Base-by-base conservation (phyloP, 2,113 vertebrate genomes). In the Melierax canorus region DNA sequence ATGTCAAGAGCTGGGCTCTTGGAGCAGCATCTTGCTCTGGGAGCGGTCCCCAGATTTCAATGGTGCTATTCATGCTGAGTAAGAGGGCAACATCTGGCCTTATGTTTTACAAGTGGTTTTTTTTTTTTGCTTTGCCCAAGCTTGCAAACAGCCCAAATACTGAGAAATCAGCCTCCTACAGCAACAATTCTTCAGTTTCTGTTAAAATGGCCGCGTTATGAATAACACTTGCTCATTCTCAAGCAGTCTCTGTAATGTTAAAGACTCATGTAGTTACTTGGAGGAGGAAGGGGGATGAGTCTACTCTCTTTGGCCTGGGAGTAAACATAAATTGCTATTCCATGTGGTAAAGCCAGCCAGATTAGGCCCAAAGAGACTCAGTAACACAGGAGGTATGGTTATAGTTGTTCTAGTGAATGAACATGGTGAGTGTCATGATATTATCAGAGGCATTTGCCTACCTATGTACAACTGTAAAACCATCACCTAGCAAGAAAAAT, bases 351-450 rank as follows among this genome's bases (percentile, higher is more conserved):
- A 96, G 27, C 5, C 30, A 53, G 51, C 5, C 53, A 63, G 36
- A 27, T 4, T 2, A 5, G 24, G 22, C 41, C 50, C 45, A 23
- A 39, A 84, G 68, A 60, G 16, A 45, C 32, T 38, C 27, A 24
- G 16, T 48, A 74, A 88, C 18, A n/a, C 36, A 36, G 34, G 30
- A 59, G 38, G 50, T 43, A 43, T 2, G 1, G 13, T 38, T 86
- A 24, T 62, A 69, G 26, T 19, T 63, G 43, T 45, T 32, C 14
- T 43, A 36, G 46, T 66, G 30, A 75, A 69, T 30, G 38, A 30
- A 69, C 15, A 8, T 6, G 4, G 13, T 51, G 21, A 7, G 9
- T 69, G 12, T 56, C 5, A 4, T 0, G 0, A 38, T 19, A 27
- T 38, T 21, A 59, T 56, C 45, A 11, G 2, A 71, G 41, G 26